Conservation (phyloP, 35 echinoderm and acorn worm species). For the Apostichopus japonicus region DNA sequence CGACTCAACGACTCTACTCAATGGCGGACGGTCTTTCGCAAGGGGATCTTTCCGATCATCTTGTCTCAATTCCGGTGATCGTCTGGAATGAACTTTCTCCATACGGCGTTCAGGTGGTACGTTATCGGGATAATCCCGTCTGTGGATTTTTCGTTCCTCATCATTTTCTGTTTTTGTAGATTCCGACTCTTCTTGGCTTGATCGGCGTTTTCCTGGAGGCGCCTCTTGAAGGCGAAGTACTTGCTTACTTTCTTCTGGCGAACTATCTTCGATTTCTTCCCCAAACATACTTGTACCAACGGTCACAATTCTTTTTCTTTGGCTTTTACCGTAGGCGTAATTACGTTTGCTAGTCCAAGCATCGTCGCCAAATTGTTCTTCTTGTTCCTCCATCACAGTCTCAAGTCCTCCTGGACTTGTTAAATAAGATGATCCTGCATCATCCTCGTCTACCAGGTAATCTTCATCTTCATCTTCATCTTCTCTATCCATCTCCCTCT, state of each 20-base stretch:
- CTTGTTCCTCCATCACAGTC: conserved; percentile 85
- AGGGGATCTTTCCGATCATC: conserved; percentile 29
- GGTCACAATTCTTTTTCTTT: conserved; percentile 39
- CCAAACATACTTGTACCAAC: conserved; percentile 1
- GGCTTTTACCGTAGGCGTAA: conserved; percentile 27
- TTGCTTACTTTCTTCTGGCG: conserved; percentile 46
- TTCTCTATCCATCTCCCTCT: conserved; percentile 3
- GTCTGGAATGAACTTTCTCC: conserved; percentile 12
- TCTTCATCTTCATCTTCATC: conserved; percentile 71
- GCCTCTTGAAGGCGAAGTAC: conserved; percentile 44
- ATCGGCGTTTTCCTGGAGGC: conserved; percentile 33
- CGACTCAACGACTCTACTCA: conserved; percentile 62
- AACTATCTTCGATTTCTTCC: conserved; percentile 54
- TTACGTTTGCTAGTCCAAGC: conserved; percentile 36
- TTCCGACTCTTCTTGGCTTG: background rate
- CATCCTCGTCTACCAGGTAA: conserved; percentile 33
- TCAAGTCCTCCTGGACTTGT: conserved; percentile 72
- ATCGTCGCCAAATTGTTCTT: conserved; percentile 66
- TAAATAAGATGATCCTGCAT: conserved; percentile 33
- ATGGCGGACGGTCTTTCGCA: conserved; percentile 10
- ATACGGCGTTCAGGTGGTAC: conserved; percentile 14
- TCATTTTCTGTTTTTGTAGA: background rate
- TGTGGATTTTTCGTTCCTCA: background rate
- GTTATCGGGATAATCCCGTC: conserved; percentile 7
- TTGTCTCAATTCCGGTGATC: conserved; percentile 49